These are phyloP conservation scores for Drosophila ogumai DNA, from an alignment of 1,140 invertebrate species.

Conservation along the genomic window DNA sequence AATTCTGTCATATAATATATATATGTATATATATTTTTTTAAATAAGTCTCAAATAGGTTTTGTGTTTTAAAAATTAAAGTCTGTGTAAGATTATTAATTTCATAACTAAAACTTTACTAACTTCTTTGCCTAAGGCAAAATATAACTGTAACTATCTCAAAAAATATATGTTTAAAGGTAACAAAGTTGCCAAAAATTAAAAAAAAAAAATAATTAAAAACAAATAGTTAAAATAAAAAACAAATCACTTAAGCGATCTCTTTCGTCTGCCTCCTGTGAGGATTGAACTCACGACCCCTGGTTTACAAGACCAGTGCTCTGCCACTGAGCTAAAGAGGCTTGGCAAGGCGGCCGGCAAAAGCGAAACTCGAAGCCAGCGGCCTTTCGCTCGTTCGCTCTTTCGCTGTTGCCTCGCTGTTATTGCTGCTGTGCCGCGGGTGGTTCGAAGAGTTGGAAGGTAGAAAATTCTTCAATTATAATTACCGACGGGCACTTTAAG, in stretches of 20 bases:
- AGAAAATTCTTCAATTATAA: slow-evolving; percentile 4
- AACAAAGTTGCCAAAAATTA: neutral
- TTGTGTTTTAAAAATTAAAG: neutral
- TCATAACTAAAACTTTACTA: neutral
- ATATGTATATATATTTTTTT: too few species aligned
- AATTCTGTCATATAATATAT: too few species aligned
- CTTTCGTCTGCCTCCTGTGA: slow-evolving; percentile 90
- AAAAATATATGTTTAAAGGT: neutral
- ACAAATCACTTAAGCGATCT: neutral
- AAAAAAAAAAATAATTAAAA: slow-evolving; percentile 8
- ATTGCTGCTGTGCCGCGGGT: slow-evolving; percentile 36
- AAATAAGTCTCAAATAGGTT: too few species aligned
- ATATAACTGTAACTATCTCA: neutral
- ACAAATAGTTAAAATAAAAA: slow-evolving; percentile 6
- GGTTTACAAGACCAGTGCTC: slow-evolving; percentile 97
- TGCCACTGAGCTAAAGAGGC: slow-evolving; percentile 97
- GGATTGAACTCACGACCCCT: slow-evolving; percentile 96
- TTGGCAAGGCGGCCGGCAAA: slow-evolving; percentile 64
- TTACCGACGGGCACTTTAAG: slow-evolving; percentile 11
- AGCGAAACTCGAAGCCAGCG: slow-evolving; percentile 18
- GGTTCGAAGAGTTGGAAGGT: slow-evolving; percentile 56
- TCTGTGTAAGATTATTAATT: too few species aligned
- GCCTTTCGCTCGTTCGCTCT: neutral
- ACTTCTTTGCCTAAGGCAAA: neutral
- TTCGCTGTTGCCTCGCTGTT: neutral